A percentile compares a stretch with the other conserved stretches of the same genome.
Evolutionary conservation across 2,888 invertebrate genomes (phyloP).

Genomic region (Anodontia alba): DNA sequence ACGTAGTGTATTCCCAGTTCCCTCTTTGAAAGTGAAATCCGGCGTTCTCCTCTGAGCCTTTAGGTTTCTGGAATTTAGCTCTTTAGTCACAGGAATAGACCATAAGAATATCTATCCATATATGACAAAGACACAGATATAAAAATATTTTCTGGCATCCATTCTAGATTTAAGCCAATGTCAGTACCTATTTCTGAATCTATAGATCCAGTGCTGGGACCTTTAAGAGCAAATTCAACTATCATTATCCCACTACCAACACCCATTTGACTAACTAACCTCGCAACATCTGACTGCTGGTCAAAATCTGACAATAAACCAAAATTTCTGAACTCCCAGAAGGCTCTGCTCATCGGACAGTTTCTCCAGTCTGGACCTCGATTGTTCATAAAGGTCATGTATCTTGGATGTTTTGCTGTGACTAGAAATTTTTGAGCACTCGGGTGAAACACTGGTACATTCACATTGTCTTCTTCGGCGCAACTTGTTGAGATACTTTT

Average conservation of each 20-base stretch:
- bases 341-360: constrained; percentile 53
- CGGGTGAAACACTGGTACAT: constrained; percentile 67
- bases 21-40: constrained; percentile 66
- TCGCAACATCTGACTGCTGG: not conserved
- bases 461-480: constrained; percentile 74
- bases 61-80: constrained; percentile 27
- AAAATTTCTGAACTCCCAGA: constrained; percentile 57
- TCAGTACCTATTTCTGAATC: constrained; percentile 69
- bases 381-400: constrained; percentile 63
- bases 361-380: constrained; percentile 53
- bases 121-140: constrained; percentile 48
- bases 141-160: not conserved
- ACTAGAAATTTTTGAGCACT: constrained; percentile 56
- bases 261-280: not conserved
- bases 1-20: constrained; percentile 51
- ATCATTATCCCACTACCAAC: not conserved
- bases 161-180: constrained; percentile 44
- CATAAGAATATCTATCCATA: constrained; percentile 42
- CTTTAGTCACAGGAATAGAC: constrained; percentile 22
- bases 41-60: constrained; percentile 50
- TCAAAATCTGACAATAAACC: not conserved
- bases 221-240: constrained; percentile 57
- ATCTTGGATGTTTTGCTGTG: constrained; percentile 67
- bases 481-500: constrained; percentile 63
- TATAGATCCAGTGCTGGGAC: constrained; percentile 58